Percentiles rank a stretch among this genome's conserved stretches.
Conservation (phyloP, 2,113 vertebrate species). For the Colistium nudipinnis region DNA sequence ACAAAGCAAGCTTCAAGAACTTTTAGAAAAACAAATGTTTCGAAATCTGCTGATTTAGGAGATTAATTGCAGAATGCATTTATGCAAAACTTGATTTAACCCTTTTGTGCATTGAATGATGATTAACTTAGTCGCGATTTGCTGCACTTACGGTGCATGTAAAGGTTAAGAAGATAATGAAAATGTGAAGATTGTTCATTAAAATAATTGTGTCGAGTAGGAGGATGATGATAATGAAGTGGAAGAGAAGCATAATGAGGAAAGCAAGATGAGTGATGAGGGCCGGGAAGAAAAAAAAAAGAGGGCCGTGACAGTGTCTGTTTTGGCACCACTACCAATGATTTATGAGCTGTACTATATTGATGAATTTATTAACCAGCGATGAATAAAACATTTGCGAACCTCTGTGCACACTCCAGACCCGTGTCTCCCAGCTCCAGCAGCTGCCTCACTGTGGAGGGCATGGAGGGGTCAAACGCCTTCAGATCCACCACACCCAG, state of each 20-base stretch:
- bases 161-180: neutral
- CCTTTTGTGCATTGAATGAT: too few species aligned
- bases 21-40: too few species aligned
- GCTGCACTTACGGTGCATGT: too few species aligned
- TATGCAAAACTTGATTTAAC: neutral
- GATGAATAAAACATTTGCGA: too few species aligned
- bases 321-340: too few species aligned
- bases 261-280: neutral
- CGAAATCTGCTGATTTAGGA: neutral
- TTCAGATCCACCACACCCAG: slow-evolving; percentile 86
- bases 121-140: too few species aligned
- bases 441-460: slow-evolving; percentile 85
- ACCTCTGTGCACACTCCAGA: slow-evolving; percentile 84
- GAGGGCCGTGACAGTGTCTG: neutral
- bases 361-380: too few species aligned
- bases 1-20: too few species aligned
- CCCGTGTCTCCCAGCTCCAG: slow-evolving; percentile 84
- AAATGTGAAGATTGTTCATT: slow-evolving; percentile 1
- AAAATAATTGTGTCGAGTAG: neutral
- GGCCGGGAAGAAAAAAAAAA: neutral
- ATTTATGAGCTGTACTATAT: neutral
- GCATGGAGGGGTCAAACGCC: slow-evolving; percentile 86
- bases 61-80: neutral
- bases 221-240: neutral
- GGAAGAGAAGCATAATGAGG: neutral